These are phyloP conservation scores for Plectus sambesii DNA, from an alignment of 1,140 invertebrate species.

Conservation along the genomic window DNA sequence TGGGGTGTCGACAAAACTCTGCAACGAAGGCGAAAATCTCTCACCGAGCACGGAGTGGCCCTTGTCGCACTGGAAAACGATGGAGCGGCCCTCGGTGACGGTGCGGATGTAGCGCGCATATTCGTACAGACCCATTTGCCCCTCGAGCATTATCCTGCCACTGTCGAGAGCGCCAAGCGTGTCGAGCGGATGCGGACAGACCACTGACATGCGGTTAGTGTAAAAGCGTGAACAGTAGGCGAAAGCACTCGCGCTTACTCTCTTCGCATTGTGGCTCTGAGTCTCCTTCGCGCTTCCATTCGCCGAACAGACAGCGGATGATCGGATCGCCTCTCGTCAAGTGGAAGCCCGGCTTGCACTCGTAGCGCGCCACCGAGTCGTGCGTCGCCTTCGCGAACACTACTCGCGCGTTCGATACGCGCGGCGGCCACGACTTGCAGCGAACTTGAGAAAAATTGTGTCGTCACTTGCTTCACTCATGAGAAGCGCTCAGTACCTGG, in stretches of 20 bases:
- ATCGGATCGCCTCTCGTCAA: constrained; percentile 65
- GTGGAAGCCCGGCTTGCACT: constrained; percentile 77
- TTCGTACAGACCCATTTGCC: constrained; percentile 92
- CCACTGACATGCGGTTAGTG: constrained; percentile 56
- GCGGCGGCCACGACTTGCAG: constrained; percentile 74
- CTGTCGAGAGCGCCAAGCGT: constrained; percentile 65
- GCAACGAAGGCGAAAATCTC: too few species aligned
- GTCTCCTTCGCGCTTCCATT: constrained; percentile 78
- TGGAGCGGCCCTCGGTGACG: constrained; percentile 71
- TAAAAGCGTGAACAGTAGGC: not conserved
- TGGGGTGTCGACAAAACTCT: too few species aligned
- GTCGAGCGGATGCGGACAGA: constrained; percentile 69
- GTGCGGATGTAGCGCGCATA: constrained; percentile 87
- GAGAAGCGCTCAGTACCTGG: constrained; percentile 54
- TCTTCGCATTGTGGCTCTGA: constrained; percentile 71
- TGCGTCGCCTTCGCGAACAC: constrained; percentile 90
- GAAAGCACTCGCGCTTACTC: constrained; percentile 46
- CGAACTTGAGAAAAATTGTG: constrained; percentile 52
- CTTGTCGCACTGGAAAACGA: constrained; percentile 88
- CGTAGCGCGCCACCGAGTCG: constrained; percentile 76
- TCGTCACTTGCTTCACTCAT: not conserved
- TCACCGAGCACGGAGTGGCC: constrained; percentile 65
- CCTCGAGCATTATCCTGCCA: constrained; percentile 81
- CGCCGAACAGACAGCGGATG: constrained; percentile 75
- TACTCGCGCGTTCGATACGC: constrained; percentile 79